Evolutionary conservation across 2,113 vertebrate species (phyloP).

Genomic region (Oncorhynchus gorbuscha): DNA sequence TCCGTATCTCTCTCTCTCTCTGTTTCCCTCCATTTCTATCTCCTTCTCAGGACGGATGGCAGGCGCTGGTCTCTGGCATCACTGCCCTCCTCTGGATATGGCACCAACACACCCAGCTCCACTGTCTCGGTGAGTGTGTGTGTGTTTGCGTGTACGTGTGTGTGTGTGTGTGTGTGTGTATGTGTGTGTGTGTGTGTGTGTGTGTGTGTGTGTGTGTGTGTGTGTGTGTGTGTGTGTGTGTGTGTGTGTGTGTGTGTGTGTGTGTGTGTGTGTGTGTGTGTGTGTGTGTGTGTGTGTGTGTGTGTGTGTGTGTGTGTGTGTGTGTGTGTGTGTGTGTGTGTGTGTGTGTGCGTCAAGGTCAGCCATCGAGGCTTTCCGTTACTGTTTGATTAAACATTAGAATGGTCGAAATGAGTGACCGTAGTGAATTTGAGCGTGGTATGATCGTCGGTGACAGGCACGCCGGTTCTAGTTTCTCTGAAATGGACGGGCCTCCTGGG

Average conservation of each 20-base stretch:
- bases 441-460: too few relatives aligned
- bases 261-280: conserved; percentile 84
- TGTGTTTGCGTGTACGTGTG: conserved; percentile 84
- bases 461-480: too few relatives aligned
- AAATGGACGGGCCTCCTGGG: too few relatives aligned
- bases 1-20: not conserved
- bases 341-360: conserved; percentile 66
- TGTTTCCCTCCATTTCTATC: not conserved
- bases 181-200: conserved; percentile 84
- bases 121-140: conserved; percentile 91
- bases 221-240: conserved; percentile 84
- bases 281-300: conserved; percentile 84
- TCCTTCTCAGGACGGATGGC: conserved; percentile 84
- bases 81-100: conserved; percentile 94
- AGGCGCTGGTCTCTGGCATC: conserved; percentile 97
- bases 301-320: conserved; percentile 84
- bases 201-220: conserved; percentile 78
- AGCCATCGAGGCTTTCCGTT: too few relatives aligned
- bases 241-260: conserved; percentile 72
- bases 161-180: conserved; percentile 84
- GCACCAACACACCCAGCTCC: conserved; percentile 97
- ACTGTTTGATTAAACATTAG: too few relatives aligned
- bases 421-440: too few relatives aligned
- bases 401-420: too few relatives aligned
- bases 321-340: conserved; percentile 76